These are phyloP conservation scores for Heterodera schachtii DNA, from an alignment of 1,140 invertebrate genomes.

Conservation along the genomic window DNA sequence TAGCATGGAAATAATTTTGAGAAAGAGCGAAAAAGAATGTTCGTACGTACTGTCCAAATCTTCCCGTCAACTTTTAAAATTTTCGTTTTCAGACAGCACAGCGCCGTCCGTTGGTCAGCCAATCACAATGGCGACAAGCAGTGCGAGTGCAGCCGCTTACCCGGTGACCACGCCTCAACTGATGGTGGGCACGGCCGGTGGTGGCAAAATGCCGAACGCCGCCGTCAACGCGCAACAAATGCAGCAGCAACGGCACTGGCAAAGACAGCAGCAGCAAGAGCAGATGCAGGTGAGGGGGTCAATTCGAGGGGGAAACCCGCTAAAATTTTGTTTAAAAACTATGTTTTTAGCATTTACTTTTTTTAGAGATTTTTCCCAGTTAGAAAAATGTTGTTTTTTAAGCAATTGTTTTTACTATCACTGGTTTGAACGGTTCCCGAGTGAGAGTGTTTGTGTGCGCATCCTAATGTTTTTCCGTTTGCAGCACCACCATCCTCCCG, in stretches of 20 bases:
- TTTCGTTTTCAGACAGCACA: not conserved
- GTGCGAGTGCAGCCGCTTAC: not conserved
- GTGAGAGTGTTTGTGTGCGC: too few species aligned
- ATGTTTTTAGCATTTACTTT: too few species aligned
- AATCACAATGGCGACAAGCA: conserved; percentile 8
- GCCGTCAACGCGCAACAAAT: not conserved
- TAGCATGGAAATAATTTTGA: not conserved
- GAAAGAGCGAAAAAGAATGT: too few species aligned
- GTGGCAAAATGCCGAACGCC: not conserved
- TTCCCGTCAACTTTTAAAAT: not conserved
- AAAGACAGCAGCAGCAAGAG: conserved; percentile 1
- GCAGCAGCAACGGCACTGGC: conserved; percentile 24
- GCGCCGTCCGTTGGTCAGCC: conserved; percentile 16
- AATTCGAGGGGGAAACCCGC: too few species aligned
- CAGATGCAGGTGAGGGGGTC: too few species aligned
- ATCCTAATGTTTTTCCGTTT: too few species aligned
- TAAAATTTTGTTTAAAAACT: too few species aligned
- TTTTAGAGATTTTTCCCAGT: too few species aligned
- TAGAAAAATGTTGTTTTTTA: too few species aligned
- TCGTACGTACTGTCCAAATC: not conserved
- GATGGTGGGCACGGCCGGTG: not conserved
- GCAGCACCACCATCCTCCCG: conserved; percentile 3
- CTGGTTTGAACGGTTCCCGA: too few species aligned
- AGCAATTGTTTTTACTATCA: too few species aligned
- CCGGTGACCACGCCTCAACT: not conserved